These are phyloP conservation scores for Xanthorhoe designata DNA, from an alignment of 2,888 invertebrate species.

Conservation along the genomic window DNA sequence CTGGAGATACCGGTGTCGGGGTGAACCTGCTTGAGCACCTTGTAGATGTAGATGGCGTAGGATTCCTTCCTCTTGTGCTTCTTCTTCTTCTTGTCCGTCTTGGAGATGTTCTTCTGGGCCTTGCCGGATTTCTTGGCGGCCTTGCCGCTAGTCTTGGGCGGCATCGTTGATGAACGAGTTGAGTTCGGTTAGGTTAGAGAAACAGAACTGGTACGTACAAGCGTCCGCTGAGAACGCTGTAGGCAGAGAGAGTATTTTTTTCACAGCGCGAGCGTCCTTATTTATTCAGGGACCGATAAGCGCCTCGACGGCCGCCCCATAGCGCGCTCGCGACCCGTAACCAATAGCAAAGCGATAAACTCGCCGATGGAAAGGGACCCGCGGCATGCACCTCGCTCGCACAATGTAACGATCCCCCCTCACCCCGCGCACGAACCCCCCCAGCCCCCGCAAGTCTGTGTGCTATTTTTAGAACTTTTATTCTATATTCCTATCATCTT, in stretches of 20 bases:
- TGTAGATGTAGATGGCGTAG: conserved; percentile 87
- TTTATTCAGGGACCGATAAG: neutral
- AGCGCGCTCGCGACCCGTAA: neutral
- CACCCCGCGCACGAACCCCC: neutral
- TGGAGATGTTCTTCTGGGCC: conserved; percentile 85
- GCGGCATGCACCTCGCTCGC: neutral
- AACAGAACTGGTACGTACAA: neutral
- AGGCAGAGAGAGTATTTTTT: neutral
- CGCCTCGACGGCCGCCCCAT: neutral
- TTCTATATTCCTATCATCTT: neutral
- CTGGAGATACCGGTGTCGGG: conserved; percentile 81
- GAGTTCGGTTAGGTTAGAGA: neutral
- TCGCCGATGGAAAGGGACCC: neutral
- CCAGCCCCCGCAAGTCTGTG: neutral
- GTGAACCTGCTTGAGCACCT: conserved; percentile 88
- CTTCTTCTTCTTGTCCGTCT: conserved; percentile 82
- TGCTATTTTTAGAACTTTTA: neutral
- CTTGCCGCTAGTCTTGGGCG: conserved; percentile 32
- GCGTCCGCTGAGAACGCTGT: neutral
- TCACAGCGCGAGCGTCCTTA: neutral
- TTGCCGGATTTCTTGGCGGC: conserved; percentile 84
- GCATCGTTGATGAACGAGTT: neutral
- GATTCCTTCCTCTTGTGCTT: conserved; percentile 82
- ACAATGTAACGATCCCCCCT: neutral
- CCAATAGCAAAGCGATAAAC: neutral